Evolutionary conservation across 2,888 invertebrate genomes (phyloP), one percentile per base, ranked within the genome.

Genomic region (Calliopum simillimum): DNA sequence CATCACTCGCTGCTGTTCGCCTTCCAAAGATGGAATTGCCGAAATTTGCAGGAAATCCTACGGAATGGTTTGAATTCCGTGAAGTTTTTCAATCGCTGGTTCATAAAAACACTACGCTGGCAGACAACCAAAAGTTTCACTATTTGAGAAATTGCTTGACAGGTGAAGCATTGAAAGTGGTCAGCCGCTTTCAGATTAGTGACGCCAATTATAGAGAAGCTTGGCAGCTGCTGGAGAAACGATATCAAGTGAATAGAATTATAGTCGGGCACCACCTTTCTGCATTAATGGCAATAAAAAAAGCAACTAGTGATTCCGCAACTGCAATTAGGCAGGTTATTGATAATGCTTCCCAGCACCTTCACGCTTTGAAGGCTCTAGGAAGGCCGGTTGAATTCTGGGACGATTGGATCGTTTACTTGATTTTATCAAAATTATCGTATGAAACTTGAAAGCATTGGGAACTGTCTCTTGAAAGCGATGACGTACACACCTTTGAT

Each of bases 321-420:
- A 25, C 3, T 33, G 41, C n/a, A 5, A 58, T 58, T 12, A 58
- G 41, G 41, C 41, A 12, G 13, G n/a, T 58, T 33, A n/a, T 6
- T 25, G 64, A 64, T 33, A 49, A 49, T 12, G 41, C 19, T 64
- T 19, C 55, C 12, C 65, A 65, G 19, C 53, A 55, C 23, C 14
- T 19, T 14, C 12, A 33, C 4, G 33, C 4, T 23, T n/a, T 23
- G 5, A 25, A 23, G n/a, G 33, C 33, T 14, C 21, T 25, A 2
- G 13, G 23, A 23, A 23, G 4, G 3, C 56, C 56, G 25, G 56
- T 56, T 33, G 25, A 65, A 23, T 65, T 65, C 43, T 65, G 65
- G 65, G 43, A 65, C 44, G 65, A 53, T 16, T 65, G 65, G 43
- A 21, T 65, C 11, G n/a, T 66, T 2, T 47, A 62, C n/a, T 5